Percentiles rank a stretch among this genome's conserved stretches.
phyloP scores from a whole-genome alignment of 1,140 invertebrate species.

The Hermatobates lingyangjiaoensis region DNA sequence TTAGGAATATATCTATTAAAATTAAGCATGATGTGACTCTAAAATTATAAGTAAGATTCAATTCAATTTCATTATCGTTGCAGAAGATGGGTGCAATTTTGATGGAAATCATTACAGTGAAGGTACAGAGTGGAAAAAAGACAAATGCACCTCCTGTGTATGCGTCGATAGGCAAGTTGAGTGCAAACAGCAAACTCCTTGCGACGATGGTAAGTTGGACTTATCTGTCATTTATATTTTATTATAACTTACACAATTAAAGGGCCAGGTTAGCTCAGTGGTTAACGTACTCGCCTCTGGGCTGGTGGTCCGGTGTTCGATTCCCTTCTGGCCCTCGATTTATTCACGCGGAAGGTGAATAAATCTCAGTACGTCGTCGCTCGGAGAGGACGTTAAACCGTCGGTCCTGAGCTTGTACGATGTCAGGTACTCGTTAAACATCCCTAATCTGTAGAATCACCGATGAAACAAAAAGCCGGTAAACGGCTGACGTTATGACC shows the following conservation, averaged over 20 bases:
- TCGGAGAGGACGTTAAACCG: neutral
- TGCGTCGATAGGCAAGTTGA: conserved; percentile 35
- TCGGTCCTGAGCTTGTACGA: neutral
- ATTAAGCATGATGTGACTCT: no score
- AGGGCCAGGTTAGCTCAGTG: neutral
- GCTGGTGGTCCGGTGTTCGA: neutral
- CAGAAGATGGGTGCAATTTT: conserved; percentile 16
- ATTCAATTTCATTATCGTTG: no score
- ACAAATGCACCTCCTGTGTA: conserved; percentile 40
- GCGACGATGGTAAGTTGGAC: conserved; percentile 15
- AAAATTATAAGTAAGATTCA: no score
- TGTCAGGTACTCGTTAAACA: no score
- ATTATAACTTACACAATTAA: conserved; percentile 15
- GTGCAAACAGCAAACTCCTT: conserved; percentile 27
- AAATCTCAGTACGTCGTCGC: neutral
- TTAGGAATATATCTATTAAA: no score
- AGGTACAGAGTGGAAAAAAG: conserved; percentile 38
- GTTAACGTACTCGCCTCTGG: neutral
- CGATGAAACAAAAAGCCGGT: no score
- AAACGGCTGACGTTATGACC: no score
- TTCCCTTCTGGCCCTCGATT: neutral
- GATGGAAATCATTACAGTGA: conserved; percentile 35
- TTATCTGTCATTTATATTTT: conserved; percentile 13
- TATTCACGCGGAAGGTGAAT: neutral
- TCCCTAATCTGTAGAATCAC: no score